Evolutionary conservation across 2,113 vertebrate genomes (phyloP).

Genomic region (Larimichthys crocea): DNA sequence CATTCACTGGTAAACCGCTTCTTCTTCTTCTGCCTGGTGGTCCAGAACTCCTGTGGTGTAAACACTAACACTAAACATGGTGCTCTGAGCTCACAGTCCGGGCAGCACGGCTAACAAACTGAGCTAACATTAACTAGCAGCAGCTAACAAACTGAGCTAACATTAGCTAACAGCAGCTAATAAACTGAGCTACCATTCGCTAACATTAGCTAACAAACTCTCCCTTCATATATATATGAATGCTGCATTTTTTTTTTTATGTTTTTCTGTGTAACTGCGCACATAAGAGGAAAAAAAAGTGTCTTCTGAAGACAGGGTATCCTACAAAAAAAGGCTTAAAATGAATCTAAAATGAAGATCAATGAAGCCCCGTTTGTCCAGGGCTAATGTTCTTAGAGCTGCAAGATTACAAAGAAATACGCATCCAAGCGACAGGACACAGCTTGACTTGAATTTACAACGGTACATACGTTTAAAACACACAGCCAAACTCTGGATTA

Average conservation of each 20-base stretch:
- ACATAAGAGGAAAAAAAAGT: background rate
- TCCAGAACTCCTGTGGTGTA: no score
- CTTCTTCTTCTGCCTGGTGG: no score
- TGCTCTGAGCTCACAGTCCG: no score
- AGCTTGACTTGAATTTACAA: background rate
- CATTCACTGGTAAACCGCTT: no score
- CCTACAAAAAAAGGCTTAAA: constrained; percentile 9
- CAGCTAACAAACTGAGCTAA: no score
- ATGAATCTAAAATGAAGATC: constrained; percentile 11
- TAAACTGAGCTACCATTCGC: no score
- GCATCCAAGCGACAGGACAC: background rate
- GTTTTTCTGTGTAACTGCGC: constrained; percentile 12
- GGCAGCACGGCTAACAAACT: no score
- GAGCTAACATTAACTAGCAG: no score
- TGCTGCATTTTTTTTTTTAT: constrained; percentile 12
- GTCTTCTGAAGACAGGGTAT: constrained; percentile 47
- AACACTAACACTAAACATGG: no score
- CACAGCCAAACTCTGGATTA: background rate
- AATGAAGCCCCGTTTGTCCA: background rate
- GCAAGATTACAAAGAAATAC: background rate
- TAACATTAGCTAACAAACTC: no score
- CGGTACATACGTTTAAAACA: background rate
- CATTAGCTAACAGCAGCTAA: no score
- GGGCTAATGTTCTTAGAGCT: background rate
- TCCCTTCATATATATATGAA: background rate